Evolutionary conservation across 2,797 vertebrate genomes (phyloP).

Genomic region (Chelmon rostratus): DNA sequence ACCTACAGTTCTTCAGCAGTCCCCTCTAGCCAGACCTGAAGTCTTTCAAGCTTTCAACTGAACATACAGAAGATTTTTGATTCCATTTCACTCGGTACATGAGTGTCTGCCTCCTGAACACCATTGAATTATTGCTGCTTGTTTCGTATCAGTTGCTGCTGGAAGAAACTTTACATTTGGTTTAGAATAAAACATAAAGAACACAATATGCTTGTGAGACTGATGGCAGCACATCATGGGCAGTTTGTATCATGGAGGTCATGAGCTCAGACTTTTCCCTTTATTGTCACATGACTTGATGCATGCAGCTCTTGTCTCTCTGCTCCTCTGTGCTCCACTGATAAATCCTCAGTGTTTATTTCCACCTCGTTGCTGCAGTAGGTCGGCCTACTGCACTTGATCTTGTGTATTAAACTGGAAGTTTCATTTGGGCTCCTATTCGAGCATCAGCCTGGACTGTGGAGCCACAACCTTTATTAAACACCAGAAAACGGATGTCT

Average conservation of each 20-base stretch:
- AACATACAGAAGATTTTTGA: not conserved
- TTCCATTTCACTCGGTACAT: not conserved
- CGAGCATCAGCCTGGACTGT: not conserved
- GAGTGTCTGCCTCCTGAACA: not conserved
- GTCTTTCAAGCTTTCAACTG: not conserved
- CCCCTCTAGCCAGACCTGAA: not conserved
- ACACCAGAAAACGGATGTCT: not conserved
- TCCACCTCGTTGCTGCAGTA: slow-evolving; percentile 34
- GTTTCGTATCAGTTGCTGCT: not conserved
- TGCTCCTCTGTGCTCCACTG: not conserved
- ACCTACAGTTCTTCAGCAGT: not conserved
- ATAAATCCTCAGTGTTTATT: not conserved
- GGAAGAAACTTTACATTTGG: not conserved
- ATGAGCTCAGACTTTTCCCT: not conserved
- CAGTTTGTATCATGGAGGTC: not conserved
- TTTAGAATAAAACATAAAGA: not conserved
- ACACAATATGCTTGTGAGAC: not conserved
- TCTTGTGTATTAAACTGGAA: not conserved
- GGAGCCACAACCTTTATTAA: not conserved
- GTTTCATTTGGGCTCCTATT: not conserved
- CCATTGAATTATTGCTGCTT: not conserved
- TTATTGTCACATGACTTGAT: not conserved
- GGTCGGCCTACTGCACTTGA: not conserved
- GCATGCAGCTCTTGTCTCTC: not conserved
- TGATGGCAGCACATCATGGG: not conserved